A percentile compares a stretch with the other conserved stretches of the same genome.
phyloP scores from a whole-genome alignment of 2,797 vertebrate species.

The Spinus olivaceus region DNA sequence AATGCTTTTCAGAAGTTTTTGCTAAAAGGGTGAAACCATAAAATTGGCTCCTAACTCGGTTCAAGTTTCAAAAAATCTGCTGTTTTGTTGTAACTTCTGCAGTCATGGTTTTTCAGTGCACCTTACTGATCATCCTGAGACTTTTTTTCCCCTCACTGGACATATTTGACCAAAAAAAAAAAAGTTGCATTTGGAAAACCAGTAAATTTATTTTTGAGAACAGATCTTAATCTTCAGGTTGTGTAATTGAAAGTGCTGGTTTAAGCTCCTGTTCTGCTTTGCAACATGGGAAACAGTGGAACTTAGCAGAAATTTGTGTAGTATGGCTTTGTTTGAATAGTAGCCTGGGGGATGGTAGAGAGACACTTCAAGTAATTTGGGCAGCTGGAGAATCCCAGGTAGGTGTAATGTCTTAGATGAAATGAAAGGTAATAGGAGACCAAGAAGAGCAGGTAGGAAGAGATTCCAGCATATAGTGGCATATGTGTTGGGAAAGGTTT shows the following conservation, averaged over 20 bases:
- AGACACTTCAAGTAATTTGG: background rate
- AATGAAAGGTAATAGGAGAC: background rate
- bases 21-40: background rate
- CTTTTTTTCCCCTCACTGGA: rapidly evolving
- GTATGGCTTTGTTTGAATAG: background rate
- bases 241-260: background rate
- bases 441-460: slow-evolving; percentile 16
- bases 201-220: background rate
- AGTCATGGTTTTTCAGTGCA: background rate
- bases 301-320: background rate
- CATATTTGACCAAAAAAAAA: background rate
- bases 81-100: background rate
- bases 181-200: background rate
- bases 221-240: background rate
- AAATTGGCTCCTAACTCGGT: background rate
- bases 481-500: background rate
- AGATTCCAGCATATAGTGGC: background rate
- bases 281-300: background rate
- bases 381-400: slow-evolving; percentile 39
- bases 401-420: background rate
- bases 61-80: background rate
- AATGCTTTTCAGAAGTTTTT: background rate
- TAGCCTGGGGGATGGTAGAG: background rate
- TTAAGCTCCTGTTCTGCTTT: background rate
- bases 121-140: background rate